phyloP scores from a whole-genome alignment of 1,140 invertebrate species.

The Ridgeia piscesae region DNA sequence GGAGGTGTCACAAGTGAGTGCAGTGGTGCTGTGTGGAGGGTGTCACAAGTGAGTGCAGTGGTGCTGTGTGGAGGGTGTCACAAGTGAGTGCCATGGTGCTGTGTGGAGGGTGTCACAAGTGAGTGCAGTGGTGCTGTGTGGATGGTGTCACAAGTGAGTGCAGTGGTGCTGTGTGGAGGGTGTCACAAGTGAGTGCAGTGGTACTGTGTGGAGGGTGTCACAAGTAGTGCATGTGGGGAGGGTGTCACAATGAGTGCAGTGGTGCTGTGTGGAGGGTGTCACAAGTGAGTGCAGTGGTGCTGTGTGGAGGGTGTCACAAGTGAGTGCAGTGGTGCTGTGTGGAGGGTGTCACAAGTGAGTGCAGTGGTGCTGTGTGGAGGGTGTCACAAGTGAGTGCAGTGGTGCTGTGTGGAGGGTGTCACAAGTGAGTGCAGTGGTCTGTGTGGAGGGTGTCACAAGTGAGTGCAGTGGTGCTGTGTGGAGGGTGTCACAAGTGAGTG shows the following conservation, averaged over 20 bases:
- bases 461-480: not conserved
- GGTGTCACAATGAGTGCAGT: slow-evolving; percentile 62
- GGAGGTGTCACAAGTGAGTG: slow-evolving; percentile 60
- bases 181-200: slow-evolving; percentile 60
- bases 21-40: not conserved
- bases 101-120: slow-evolving; percentile 60
- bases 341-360: slow-evolving; percentile 60
- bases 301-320: slow-evolving; percentile 56
- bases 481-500: slow-evolving; percentile 60
- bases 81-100: slow-evolving; percentile 60
- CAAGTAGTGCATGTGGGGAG: no score
- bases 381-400: slow-evolving; percentile 60
- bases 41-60: slow-evolving; percentile 60
- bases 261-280: not conserved
- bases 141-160: slow-evolving; percentile 60
- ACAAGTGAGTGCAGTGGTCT: slow-evolving; percentile 60
- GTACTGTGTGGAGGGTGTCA: not conserved
- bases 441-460: slow-evolving; percentile 60
- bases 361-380: not conserved
- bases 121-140: not conserved
- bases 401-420: not conserved
- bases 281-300: slow-evolving; percentile 60
- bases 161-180: not conserved
- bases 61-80: not conserved
- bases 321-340: slow-evolving; percentile 39